Conservation (phyloP, 2,888 invertebrate species). For the Drosophila melanosoma region DNA sequence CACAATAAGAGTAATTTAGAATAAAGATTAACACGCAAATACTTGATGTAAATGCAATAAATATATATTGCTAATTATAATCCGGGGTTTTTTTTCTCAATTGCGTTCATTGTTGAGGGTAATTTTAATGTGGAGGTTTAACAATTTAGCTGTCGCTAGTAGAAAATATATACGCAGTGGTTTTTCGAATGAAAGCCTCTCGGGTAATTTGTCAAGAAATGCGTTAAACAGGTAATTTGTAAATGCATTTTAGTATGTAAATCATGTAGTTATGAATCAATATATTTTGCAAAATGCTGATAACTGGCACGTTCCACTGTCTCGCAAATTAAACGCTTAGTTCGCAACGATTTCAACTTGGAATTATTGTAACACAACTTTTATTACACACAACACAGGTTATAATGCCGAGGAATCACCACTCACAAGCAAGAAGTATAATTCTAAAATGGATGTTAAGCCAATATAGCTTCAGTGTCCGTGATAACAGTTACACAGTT, state of each 20-base stretch:
- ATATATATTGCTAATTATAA: background rate
- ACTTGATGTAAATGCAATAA: background rate
- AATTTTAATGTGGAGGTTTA: conserved; percentile 4
- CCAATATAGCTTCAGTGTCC: background rate
- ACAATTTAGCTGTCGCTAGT: conserved; percentile 1
- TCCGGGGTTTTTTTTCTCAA: conserved; percentile 30
- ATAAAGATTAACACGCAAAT: conserved; percentile 9
- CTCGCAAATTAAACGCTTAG: conserved; percentile 48
- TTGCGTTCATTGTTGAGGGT: conserved; percentile 5
- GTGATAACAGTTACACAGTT: background rate
- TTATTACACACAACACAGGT: background rate
- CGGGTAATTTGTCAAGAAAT: conserved; percentile 7
- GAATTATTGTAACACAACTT: conserved; percentile 25
- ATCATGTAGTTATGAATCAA: conserved; percentile 64
- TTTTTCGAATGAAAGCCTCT: background rate
- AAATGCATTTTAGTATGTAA: conserved; percentile 3
- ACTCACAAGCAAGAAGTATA: background rate
- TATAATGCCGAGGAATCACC: conserved; percentile 3
- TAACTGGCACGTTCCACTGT: conserved; percentile 71
- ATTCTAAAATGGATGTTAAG: background rate
- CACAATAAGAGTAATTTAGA: background rate
- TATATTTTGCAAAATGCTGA: conserved; percentile 41
- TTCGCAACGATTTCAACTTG: conserved; percentile 45
- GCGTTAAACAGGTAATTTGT: conserved; percentile 4
- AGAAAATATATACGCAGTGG: conserved; percentile 16